Evolutionary conservation across 1,140 invertebrate species (phyloP).

Genomic region (Apocrypta bakeri): DNA sequence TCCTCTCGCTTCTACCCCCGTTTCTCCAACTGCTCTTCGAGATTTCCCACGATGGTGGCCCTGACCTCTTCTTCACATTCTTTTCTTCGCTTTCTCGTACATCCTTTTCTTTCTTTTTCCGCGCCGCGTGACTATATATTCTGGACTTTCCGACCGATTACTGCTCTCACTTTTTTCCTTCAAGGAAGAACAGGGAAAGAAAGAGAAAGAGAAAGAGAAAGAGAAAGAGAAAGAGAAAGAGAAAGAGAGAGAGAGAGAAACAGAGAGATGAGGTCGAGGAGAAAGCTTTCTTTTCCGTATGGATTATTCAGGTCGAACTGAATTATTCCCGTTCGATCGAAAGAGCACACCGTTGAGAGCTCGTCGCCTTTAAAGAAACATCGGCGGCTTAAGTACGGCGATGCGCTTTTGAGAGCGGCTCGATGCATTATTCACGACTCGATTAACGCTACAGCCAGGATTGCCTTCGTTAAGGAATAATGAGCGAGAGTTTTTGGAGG

Average conservation of each 20-base stretch:
- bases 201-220: not conserved
- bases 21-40: conserved; percentile 20
- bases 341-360: not conserved
- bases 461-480: not conserved
- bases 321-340: not conserved
- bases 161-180: conserved; percentile 47
- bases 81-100: not conserved
- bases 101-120: not conserved
- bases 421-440: not conserved
- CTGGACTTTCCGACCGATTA: conserved; percentile 51
- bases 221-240: not conserved
- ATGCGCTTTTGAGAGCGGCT: conserved; percentile 10
- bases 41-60: conserved; percentile 45
- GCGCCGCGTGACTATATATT: conserved; percentile 42
- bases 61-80: conserved; percentile 53
- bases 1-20: conserved; percentile 26
- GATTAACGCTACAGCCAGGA: not conserved
- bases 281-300: not conserved
- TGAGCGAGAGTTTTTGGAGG: not conserved
- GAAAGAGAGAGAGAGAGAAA: not conserved
- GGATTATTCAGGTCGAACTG: conserved; percentile 1
- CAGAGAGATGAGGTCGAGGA: not conserved
- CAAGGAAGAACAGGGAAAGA: too few species aligned
- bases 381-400: conserved; percentile 6
- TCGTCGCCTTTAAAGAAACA: conserved; percentile 28